Conservation (phyloP, 1,140 invertebrate genomes). For the Pollicipes pollicipes region DNA sequence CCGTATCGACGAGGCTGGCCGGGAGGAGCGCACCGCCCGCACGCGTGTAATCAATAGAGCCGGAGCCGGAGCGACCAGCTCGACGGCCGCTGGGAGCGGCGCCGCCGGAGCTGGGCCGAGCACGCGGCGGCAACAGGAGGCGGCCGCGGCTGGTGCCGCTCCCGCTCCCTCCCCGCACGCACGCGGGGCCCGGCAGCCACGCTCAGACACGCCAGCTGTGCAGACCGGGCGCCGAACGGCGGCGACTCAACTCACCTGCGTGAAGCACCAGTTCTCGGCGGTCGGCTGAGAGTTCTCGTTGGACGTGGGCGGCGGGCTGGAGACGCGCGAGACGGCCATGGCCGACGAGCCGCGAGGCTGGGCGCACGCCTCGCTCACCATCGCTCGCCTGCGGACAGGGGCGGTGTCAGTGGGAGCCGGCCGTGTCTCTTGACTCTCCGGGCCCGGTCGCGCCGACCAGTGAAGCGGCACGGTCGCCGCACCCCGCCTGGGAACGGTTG, state of each 20-base stretch:
- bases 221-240: not conserved
- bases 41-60: not conserved
- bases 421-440: too few relatives aligned
- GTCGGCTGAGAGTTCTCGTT: constrained; percentile 74
- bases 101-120: too few relatives aligned
- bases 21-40: too few relatives aligned
- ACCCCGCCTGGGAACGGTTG: too few relatives aligned
- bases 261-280: constrained; percentile 91
- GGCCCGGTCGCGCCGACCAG: too few relatives aligned
- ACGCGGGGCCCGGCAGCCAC: not conserved
- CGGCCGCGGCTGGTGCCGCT: too few relatives aligned
- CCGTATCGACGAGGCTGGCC: not conserved
- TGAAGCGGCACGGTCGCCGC: too few relatives aligned
- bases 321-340: constrained; percentile 77
- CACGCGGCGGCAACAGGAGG: too few relatives aligned
- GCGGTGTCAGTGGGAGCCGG: too few relatives aligned
- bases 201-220: not conserved
- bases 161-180: not conserved
- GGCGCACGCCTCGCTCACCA: not conserved
- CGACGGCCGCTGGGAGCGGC: too few relatives aligned
- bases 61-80: too few relatives aligned
- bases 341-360: constrained; percentile 3
- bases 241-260: constrained; percentile 60
- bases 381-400: not conserved
- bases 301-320: constrained; percentile 62